Conservation (phyloP, 2,888 invertebrate species). For the Chaetoderma sp. region DNA sequence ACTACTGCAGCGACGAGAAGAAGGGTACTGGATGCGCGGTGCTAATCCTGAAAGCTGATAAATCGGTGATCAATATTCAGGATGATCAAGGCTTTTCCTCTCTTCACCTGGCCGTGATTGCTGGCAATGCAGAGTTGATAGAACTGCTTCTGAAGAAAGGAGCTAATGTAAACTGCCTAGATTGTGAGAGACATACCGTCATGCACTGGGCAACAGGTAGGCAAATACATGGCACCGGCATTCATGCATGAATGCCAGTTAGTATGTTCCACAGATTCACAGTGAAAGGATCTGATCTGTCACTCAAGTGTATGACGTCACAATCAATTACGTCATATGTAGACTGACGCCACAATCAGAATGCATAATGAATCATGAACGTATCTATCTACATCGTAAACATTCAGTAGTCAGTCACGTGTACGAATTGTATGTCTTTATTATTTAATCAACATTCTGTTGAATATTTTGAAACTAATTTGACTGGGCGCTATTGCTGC, state of each 20-base stretch:
- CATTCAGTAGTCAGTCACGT: no score
- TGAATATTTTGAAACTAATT: no score
- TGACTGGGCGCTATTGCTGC: no score
- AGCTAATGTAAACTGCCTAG: conserved; percentile 89
- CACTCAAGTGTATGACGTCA: no score
- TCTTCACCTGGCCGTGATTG: conserved; percentile 87
- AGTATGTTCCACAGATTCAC: no score
- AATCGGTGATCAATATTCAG: conserved; percentile 70
- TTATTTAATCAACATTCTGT: no score
- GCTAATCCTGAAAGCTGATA: conserved; percentile 81
- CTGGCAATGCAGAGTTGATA: conserved; percentile 69
- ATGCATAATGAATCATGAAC: no score
- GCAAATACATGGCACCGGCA: conserved; percentile 29
- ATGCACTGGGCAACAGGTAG: conserved; percentile 98
- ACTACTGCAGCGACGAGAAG: conserved; percentile 86
- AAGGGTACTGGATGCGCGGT: conserved; percentile 79
- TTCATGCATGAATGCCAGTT: no score
- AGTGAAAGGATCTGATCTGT: no score
- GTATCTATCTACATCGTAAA: not conserved
- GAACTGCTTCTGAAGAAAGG: conserved; percentile 88
- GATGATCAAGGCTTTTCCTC: conserved; percentile 94
- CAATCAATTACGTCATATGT: no score
- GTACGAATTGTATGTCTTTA: no score
- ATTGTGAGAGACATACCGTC: conserved; percentile 93
- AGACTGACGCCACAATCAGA: no score